Conservation (phyloP, 2,113 vertebrate species). For the Dendrocopos noguchii region DNA sequence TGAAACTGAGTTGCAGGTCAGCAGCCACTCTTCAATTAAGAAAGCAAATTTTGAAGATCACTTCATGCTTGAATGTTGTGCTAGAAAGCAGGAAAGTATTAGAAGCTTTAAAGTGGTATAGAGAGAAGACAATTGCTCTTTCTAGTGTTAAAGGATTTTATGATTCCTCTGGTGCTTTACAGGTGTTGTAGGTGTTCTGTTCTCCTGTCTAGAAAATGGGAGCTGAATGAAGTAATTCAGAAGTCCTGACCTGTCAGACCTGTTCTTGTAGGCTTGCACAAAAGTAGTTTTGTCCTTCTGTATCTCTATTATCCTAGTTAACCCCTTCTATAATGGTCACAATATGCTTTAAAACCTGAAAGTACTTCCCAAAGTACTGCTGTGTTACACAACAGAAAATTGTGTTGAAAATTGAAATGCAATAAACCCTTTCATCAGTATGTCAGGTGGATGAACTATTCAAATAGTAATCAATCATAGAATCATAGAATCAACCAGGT, state of each 20-base stretch:
- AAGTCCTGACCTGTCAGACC: neutral
- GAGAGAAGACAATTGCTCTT: neutral
- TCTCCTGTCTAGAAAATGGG: neutral
- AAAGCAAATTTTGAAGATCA: neutral
- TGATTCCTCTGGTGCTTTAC: neutral
- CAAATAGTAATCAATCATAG: neutral
- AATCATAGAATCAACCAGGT: no score
- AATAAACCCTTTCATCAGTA: neutral
- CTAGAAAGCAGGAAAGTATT: neutral
- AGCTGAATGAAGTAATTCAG: constrained; percentile 34
- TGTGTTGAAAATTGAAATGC: neutral
- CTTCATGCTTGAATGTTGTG: neutral
- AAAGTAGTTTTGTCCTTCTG: neutral
- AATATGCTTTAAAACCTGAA: neutral
- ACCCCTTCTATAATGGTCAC: neutral
- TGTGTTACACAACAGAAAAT: neutral
- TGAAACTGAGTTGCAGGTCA: neutral
- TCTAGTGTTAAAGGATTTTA: neutral
- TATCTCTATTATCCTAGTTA: neutral
- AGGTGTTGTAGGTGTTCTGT: neutral
- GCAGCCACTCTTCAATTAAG: neutral
- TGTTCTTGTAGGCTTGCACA: neutral
- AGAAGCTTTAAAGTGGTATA: neutral
- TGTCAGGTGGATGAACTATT: neutral
- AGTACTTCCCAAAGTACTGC: neutral